These are phyloP conservation scores for Pavo muticus DNA, from an alignment of 2,113 vertebrate genomes.

Conservation along the genomic window DNA sequence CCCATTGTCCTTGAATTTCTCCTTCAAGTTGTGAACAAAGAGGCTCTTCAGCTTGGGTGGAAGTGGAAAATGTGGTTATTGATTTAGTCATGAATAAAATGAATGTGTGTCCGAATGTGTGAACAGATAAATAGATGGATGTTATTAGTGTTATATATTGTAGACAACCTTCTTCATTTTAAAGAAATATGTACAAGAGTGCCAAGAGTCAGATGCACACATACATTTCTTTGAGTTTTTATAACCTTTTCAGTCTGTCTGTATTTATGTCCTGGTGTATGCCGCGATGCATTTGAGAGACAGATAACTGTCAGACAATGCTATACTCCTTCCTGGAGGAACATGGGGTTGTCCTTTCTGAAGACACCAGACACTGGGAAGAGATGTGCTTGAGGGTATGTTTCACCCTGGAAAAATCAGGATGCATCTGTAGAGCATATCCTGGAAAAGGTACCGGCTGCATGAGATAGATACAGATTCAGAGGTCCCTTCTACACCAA, in stretches of 20 bases:
- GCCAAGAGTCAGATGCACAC: neutral
- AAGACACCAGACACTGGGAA: neutral
- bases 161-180: neutral
- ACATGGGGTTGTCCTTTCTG: neutral
- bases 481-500: neutral
- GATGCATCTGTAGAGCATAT: neutral
- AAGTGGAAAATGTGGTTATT: slow-evolving; percentile 32
- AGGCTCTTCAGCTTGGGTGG: slow-evolving; percentile 24
- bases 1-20: slow-evolving; percentile 29
- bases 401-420: neutral
- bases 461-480: fast-evolving
- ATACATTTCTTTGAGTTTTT: neutral
- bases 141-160: neutral
- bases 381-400: neutral
- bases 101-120: neutral
- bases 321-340: neutral
- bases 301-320: neutral
- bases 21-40: slow-evolving; percentile 52
- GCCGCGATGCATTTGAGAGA: neutral
- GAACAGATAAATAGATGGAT: neutral
- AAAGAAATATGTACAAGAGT: neutral
- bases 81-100: slow-evolving; percentile 56
- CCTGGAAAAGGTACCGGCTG: neutral
- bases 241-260: neutral
- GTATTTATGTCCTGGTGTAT: neutral